Evolutionary conservation across 2,113 vertebrate species (phyloP).

Genomic region (Siniperca knerii): DNA sequence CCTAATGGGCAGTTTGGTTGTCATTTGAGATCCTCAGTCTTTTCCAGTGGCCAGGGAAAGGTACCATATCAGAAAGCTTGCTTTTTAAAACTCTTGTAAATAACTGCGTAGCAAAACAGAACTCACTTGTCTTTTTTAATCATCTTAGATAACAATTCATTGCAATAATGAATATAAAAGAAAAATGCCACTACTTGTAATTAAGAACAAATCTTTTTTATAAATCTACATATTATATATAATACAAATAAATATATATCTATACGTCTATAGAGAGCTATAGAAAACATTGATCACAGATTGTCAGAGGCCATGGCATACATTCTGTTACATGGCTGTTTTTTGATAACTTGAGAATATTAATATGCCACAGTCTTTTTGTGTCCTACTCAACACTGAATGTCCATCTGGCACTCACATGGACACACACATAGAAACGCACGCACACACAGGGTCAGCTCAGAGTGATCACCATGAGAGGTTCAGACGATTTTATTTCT

Average conservation of each 20-base stretch:
- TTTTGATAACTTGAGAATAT: constrained; percentile 79
- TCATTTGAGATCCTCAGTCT: constrained; percentile 65
- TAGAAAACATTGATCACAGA: constrained; percentile 78
- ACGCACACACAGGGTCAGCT: constrained; percentile 64
- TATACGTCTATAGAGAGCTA: constrained; percentile 80
- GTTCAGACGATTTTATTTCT: constrained; percentile 26
- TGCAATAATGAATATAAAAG: constrained; percentile 98
- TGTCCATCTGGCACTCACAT: constrained; percentile 76
- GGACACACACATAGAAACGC: constrained; percentile 59
- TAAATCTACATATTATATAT: constrained; percentile 87
- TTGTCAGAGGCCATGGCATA: constrained; percentile 79
- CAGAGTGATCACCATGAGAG: constrained; percentile 50
- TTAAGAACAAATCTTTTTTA: constrained; percentile 88
- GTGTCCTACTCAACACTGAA: constrained; percentile 88
- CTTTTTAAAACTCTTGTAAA: constrained; percentile 98
- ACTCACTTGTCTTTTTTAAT: constrained; percentile 97
- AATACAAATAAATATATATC: constrained; percentile 82
- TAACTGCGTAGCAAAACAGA: constrained; percentile 92
- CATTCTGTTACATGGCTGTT: constrained; percentile 79
- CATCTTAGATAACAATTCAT: constrained; percentile 98
- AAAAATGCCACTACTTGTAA: constrained; percentile 94
- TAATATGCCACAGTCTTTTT: constrained; percentile 85
- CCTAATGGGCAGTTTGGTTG: constrained; percentile 38
- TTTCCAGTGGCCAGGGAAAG: constrained; percentile 50
- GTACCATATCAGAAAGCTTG: constrained; percentile 91